Conservation (phyloP, 92 coral and sea anemone genomes). For the Epizoanthus illoricatus region DNA sequence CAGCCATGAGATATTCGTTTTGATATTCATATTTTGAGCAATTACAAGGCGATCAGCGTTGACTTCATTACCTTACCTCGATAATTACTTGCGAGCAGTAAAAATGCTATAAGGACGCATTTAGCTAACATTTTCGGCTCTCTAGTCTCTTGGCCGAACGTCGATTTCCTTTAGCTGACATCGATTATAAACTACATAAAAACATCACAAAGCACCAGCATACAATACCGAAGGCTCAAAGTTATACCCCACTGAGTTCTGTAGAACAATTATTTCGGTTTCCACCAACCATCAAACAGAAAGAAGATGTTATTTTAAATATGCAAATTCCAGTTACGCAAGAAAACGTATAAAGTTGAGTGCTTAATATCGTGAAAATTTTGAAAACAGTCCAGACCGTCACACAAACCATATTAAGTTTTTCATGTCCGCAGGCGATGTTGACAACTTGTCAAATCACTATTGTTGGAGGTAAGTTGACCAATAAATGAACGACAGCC, state of each 20-base stretch:
- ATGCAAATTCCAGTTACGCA: slow-evolving; percentile 18
- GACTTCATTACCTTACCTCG: slow-evolving; percentile 2
- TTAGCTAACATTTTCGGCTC: slow-evolving; percentile 11
- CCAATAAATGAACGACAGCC: slow-evolving; percentile 1
- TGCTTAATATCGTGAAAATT: background rate
- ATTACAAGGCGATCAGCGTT: background rate
- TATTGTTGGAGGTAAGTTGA: background rate
- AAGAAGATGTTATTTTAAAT: background rate
- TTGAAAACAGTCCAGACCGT: too few species aligned
- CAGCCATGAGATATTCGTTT: too few species aligned
- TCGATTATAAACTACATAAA: background rate
- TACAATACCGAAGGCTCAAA: background rate
- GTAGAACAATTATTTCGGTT: background rate
- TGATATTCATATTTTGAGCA: background rate
- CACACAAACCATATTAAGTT: too few species aligned
- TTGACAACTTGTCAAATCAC: background rate
- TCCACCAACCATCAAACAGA: background rate
- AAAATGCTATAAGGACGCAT: background rate
- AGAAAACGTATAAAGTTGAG: background rate
- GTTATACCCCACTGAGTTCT: background rate
- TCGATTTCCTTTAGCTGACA: background rate
- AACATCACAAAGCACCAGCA: background rate
- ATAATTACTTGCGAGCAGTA: background rate
- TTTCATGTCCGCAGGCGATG: background rate
- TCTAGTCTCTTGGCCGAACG: background rate